phyloP scores from a whole-genome alignment of 2,113 vertebrate species.

The Leucosticte australis region DNA sequence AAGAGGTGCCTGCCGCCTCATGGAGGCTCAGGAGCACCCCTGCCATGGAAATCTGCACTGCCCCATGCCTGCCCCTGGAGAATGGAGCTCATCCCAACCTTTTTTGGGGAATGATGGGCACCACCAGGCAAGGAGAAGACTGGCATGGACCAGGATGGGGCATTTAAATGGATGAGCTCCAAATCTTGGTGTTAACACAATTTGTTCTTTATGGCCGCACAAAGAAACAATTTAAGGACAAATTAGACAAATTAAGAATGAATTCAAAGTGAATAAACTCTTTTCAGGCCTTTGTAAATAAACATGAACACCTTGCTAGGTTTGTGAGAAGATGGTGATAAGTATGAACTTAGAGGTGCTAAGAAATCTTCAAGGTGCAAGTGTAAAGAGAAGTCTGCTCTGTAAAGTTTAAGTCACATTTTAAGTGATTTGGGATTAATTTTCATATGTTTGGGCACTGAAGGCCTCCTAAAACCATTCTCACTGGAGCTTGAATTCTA shows the following conservation, averaged over 20 bases:
- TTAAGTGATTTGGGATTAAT: background rate
- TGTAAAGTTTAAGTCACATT: background rate
- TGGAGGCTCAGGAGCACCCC: background rate
- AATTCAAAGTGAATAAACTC: background rate
- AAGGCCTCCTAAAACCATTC: conserved; percentile 16
- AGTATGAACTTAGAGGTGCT: background rate
- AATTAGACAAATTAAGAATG: background rate
- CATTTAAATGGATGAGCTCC: background rate
- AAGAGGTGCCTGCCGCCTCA: background rate
- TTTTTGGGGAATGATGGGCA: background rate
- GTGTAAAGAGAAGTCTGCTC: background rate
- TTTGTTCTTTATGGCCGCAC: background rate
- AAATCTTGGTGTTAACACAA: background rate
- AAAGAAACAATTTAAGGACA: background rate
- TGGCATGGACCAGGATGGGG: fast-evolving
- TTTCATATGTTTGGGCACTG: background rate
- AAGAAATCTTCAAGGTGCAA: background rate
- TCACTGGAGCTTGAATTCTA: conserved; percentile 11
- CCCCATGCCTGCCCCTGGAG: background rate
- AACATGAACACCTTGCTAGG: background rate
- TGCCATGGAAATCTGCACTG: background rate
- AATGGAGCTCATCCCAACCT: background rate
- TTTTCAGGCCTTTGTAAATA: background rate
- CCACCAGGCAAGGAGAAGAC: background rate
- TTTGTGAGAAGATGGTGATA: background rate